Percentiles rank a stretch among this genome's conserved stretches.
Evolutionary conservation across 2,113 vertebrate genomes (phyloP).

Genomic region (Gymnogyps californianus): DNA sequence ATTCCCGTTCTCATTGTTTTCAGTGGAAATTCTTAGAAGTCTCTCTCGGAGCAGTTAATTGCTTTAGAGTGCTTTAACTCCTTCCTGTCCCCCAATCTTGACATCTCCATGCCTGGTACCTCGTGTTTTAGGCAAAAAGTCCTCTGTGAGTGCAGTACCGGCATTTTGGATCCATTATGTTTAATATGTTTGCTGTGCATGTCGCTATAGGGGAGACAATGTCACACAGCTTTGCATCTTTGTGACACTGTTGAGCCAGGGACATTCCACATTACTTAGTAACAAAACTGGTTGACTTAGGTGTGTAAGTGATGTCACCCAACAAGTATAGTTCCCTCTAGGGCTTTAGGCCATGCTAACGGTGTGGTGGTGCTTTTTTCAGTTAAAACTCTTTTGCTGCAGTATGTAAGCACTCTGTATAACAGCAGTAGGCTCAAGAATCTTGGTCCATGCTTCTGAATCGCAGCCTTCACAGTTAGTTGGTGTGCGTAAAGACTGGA

Average conservation of each 20-base stretch:
- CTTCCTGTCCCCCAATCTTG: not conserved
- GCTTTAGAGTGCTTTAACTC: not conserved
- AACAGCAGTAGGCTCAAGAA: not conserved
- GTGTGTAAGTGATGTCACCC: not conserved
- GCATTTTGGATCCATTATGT: fast-evolving
- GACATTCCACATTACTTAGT: not conserved
- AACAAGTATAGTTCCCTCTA: not conserved
- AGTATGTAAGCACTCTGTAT: not conserved
- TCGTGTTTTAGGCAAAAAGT: not conserved
- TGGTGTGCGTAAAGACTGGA: not conserved
- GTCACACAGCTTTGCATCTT: not conserved
- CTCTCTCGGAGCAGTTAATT: not conserved
- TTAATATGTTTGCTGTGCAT: not conserved
- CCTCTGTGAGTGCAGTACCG: not conserved
- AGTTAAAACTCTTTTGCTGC: not conserved
- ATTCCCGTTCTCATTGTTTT: fast-evolving
- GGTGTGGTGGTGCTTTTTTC: not conserved
- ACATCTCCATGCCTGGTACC: not conserved
- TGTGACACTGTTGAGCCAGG: not conserved
- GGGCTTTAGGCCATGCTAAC: not conserved
- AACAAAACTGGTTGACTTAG: not conserved
- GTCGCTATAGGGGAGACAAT: fast-evolving
- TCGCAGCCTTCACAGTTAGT: not conserved
- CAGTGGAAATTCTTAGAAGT: not conserved
- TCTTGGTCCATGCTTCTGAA: not conserved